Conservation (phyloP, 2,888 invertebrate species). For the Dynastes maya region DNA sequence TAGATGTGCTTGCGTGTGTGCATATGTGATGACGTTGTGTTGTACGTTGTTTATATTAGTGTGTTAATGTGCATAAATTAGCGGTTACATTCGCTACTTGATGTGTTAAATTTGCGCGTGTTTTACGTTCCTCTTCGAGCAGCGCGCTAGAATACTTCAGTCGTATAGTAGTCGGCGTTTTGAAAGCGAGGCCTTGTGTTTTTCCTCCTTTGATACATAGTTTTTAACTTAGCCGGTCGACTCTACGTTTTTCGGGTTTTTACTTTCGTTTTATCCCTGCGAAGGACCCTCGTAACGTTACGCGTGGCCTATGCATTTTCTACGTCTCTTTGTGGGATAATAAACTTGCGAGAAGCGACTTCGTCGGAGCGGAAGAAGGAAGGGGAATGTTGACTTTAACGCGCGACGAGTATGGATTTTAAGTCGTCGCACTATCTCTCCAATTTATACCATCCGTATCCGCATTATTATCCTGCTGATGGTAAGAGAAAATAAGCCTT, state of each 20-base stretch:
- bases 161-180: neutral
- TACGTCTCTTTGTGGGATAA: conserved; percentile 12
- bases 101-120: neutral
- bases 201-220: neutral
- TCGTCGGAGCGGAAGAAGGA: conserved; percentile 3
- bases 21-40: neutral
- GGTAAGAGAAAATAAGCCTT: conserved; percentile 53
- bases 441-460: conserved; percentile 60
- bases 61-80: neutral
- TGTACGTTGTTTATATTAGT: neutral
- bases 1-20: neutral
- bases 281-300: too few species aligned
- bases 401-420: conserved; percentile 60
- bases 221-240: neutral
- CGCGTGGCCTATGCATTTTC: neutral
- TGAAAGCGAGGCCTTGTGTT: too few species aligned
- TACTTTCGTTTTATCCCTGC: neutral
- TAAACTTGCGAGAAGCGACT: conserved; percentile 12
- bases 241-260: neutral
- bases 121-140: neutral
- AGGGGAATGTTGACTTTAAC: conserved; percentile 42
- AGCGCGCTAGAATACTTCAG: neutral
- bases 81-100: neutral
- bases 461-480: conserved; percentile 58
- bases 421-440: conserved; percentile 60